Base-by-base conservation (phyloP, 2,888 invertebrate genomes). In the Onchidella celtica region DNA sequence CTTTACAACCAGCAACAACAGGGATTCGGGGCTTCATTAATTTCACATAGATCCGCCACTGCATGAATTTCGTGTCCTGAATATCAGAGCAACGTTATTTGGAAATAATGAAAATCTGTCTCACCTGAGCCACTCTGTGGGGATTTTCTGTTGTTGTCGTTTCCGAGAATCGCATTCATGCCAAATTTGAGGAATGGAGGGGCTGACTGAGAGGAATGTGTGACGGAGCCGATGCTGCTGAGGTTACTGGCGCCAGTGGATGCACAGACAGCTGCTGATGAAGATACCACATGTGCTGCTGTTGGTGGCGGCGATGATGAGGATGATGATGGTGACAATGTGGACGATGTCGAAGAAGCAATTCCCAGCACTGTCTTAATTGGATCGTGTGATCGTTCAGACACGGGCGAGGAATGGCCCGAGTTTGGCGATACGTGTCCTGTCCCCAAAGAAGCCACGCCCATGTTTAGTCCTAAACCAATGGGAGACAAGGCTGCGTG, bases 141-240 rank as follows among this genome's bases (percentile, higher is more conserved):
- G 11, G 72, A 76, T 27, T 63, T 76, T 34, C 69, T 69, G 59
- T 24, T 79, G n/a, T 84, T 84, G 17, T 91, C 91, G 21, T 88
- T 86, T 61, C 91, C 91, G 29, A 92, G 84, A 59, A 92, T 92
- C 63, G 91, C 91, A 82, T 86, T 92, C 57, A 92, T 89, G 11
- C 92, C 91, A 79, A 92, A 92, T 82, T 92, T 92, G 6, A 92
- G 87, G 83, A 88, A 90, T n/a, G n/a, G n/a, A 9, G 91, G 91
- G 24, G 89, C 87, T 14, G 86, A 85, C 24, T 79, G 69, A n/a
- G 81, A 68, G n/a, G 80, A 11, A n/a, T 55, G 57, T 21, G 57
- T 32, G 2, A 55, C 1, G 0, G 55, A 4, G 1, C 59, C 77
- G 36, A 63, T 61, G n/a, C 27, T 55, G 1, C n/a, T 14, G 36